Base-by-base conservation (phyloP, 2,797 vertebrate genomes). In the Bradypus variegatus region DNA sequence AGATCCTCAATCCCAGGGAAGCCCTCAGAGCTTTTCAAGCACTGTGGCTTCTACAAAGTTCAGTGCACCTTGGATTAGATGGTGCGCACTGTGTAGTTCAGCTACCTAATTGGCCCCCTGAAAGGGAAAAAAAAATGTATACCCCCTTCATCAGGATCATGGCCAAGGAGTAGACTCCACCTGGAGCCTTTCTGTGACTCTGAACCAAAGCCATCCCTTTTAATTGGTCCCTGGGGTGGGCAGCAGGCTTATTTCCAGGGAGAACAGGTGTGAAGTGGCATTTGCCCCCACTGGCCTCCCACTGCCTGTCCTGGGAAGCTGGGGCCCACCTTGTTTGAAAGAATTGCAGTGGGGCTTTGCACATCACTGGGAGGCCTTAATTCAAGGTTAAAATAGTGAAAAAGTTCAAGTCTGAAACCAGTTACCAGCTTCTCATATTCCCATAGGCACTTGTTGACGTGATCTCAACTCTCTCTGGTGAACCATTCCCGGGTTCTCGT, bases 141-240 rank as follows among this genome's bases (percentile, higher is more conserved):
- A 23, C 36, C 23, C 38, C 33, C 16, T 85, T 83, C 91, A 85
- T 45, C 72, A 84, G 89, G 73, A 58, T 89, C 23, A 5, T 58
- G 77, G 50, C 64, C 70, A 45, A 69, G 78, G 45, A 65, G 58
- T 64, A 23, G 60, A 36, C 13, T 16, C 60, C 77, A 65, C n/a
- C 27, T 65, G 88, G 80, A 50, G 65, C 38, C 31, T 76, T 64
- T 67, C 78, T 75, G 65, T 92, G 93, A 72, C 2, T 23, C 33
- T 12, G 55, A 92, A 76, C 45, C 36, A 15, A 55, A 2, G 9
- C 36, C 3, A 1, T 58, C 64, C 58, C 64, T 50, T 86, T 92
- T 94, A 89, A 94, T 92, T 96, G 95, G 93, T 25, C 87, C 86
- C 81, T 29, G n/a, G 80, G 62, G 90, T 64, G 64, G 72, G 58